These are phyloP conservation scores for Larimichthys polyactis DNA, from an alignment of 2,113 vertebrate genomes.

Conservation along the genomic window DNA sequence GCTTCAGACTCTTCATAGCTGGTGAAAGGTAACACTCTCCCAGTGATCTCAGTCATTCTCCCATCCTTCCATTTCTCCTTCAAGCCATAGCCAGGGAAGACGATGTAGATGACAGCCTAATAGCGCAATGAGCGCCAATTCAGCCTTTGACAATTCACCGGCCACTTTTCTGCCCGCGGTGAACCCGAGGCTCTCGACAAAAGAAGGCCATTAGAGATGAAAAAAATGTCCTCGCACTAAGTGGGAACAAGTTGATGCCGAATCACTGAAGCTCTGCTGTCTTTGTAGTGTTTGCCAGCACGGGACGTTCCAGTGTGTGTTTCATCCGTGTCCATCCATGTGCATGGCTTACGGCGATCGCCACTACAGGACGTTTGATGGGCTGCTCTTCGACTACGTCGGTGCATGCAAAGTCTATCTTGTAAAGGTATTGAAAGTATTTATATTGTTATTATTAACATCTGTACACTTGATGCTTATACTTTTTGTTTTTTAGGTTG, in stretches of 20 bases:
- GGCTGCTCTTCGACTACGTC: slow-evolving; percentile 93
- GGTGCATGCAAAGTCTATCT: slow-evolving; percentile 93
- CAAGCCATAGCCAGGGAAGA: slow-evolving; percentile 46
- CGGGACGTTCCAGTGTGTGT: slow-evolving; percentile 91
- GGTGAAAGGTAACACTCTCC: slow-evolving; percentile 71
- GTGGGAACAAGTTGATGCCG: slow-evolving; percentile 65
- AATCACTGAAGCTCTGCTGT: slow-evolving; percentile 60
- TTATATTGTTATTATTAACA: neutral
- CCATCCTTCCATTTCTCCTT: slow-evolving; percentile 59
- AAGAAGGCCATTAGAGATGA: slow-evolving; percentile 56
- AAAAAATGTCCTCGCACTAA: slow-evolving; percentile 52
- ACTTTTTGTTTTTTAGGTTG: neutral
- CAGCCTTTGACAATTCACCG: slow-evolving; percentile 58
- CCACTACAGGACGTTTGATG: slow-evolving; percentile 95
- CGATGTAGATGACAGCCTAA: slow-evolving; percentile 77
- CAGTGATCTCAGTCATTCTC: slow-evolving; percentile 70
- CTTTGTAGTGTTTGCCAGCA: slow-evolving; percentile 90
- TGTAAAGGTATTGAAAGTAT: slow-evolving; percentile 86
- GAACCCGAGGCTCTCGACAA: slow-evolving; percentile 56
- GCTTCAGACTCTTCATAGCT: slow-evolving; percentile 61
- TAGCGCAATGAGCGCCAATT: slow-evolving; percentile 62
- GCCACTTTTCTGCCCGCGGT: slow-evolving; percentile 55
- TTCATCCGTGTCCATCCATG: slow-evolving; percentile 94
- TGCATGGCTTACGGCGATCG: slow-evolving; percentile 94
- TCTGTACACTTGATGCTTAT: neutral